Percentiles rank a stretch among this genome's conserved stretches.
phyloP scores from a whole-genome alignment of 2,888 invertebrate species.

The Tortricodes alternella region DNA sequence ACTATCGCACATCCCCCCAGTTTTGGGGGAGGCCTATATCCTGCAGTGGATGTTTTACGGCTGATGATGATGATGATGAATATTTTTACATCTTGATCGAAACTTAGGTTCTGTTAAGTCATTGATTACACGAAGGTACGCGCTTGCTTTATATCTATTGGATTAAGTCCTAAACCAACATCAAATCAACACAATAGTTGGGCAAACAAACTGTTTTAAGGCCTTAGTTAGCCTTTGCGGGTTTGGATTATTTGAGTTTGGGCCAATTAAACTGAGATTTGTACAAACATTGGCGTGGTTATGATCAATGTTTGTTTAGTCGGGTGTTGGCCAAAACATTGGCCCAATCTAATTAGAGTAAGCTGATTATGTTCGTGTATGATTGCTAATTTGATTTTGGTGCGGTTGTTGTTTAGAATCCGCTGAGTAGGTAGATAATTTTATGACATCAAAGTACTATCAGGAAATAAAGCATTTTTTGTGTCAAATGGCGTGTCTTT shows the following conservation, averaged over 20 bases:
- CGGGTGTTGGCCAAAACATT: constrained; percentile 4
- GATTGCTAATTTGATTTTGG: constrained; percentile 1
- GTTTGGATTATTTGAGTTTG: constrained; percentile 20
- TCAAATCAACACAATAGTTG: constrained; percentile 23
- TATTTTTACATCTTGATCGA: neutral
- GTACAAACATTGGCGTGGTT: constrained; percentile 18
- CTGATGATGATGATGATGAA: no score
- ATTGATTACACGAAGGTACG: neutral
- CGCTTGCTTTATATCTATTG: constrained; percentile 4
- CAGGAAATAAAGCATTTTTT: no score
- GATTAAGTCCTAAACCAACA: constrained; percentile 19
- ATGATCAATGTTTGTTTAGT: constrained; percentile 17
- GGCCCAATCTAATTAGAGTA: constrained; percentile 1
- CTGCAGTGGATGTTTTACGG: no score
- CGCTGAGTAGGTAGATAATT: neutral
- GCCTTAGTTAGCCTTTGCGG: constrained; percentile 10
- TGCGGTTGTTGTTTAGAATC: neutral
- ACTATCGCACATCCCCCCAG: no score
- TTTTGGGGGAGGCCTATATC: no score
- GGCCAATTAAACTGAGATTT: constrained; percentile 20
- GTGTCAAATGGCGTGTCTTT: no score
- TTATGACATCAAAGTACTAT: no score
- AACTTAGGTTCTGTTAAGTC: neutral
- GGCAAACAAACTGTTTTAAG: constrained; percentile 22
- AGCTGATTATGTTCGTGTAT: constrained; percentile 3